Base-by-base conservation (phyloP, 2,797 vertebrate species). In the Sebastes alutus region DNA sequence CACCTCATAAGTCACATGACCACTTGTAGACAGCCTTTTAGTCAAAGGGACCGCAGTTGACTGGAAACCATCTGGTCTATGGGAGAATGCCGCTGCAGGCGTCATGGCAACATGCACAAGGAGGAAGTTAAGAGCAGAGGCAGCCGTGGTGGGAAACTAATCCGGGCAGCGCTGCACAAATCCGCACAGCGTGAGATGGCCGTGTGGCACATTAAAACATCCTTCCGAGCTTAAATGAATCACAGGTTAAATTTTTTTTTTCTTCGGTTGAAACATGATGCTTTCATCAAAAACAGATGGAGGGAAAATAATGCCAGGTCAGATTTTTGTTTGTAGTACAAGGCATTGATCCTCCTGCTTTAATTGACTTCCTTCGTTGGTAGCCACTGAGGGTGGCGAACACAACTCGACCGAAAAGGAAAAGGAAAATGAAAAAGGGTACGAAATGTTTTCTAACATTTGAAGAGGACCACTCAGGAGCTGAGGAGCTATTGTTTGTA, bases 31-130 rank as follows among this genome's bases (percentile, higher is more conserved):
- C 70, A 72, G 59, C 14, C 72, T 77, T 33, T 84, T 46, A 70
- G 68, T 33, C 49, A 81, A 81, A 79, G 66, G 16, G 52, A 61
- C 54, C n/a, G 56, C 77, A 63, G 73, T 66, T 64, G 55, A 81
- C 78, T 88, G 73, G 84, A 89, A 90, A 91, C 88, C 78, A 85
- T 89, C 81, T 87, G 89, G 80, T 86, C 58, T 38, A 58, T 52
- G 79, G 68, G 72, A 89, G 87, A 90, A 92, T 89, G 77, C 88
- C 60, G 25, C 80, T 86, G 59, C 74, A 84, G 85, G 87, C 74
- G 77, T 86, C 91, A 88, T 90, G 82, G 88, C 79, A 93, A 94
- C 91, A 38, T 56, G 63, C 67, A 88, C 74, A 76, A 81, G 83
- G 63, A 91, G 86, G 86, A 90, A 85, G 90, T 89, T 66, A 88